Evolutionary conservation across 2,888 invertebrate species (phyloP).

Genomic region (Stratiomys singularior): DNA sequence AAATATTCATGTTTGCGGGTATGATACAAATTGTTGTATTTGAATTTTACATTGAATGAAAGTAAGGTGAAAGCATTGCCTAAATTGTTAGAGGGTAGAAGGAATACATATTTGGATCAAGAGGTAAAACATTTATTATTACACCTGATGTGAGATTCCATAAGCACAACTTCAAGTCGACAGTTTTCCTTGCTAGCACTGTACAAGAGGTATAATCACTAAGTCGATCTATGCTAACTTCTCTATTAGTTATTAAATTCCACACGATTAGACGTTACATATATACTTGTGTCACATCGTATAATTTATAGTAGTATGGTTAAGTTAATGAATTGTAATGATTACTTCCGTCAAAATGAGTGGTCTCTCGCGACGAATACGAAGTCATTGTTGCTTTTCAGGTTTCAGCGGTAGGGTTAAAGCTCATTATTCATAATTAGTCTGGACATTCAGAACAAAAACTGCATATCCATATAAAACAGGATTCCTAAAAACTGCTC

Average conservation of each 20-base stretch:
- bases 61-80: neutral
- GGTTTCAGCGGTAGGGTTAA: slow-evolving; percentile 13
- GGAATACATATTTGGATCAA: no score
- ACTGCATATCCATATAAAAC: no score
- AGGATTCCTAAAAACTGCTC: no score
- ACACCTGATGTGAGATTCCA: neutral
- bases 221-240: slow-evolving; percentile 31
- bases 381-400: slow-evolving; percentile 7
- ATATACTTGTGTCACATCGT: neutral
- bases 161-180: neutral
- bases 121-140: no score
- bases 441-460: neutral
- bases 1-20: neutral
- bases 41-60: neutral
- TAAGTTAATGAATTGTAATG: neutral
- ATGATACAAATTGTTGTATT: neutral
- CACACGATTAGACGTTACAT: slow-evolving; percentile 34
- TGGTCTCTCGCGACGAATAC: neutral
- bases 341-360: neutral
- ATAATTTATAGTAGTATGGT: slow-evolving; percentile 5
- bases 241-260: slow-evolving; percentile 26
- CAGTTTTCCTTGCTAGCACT: neutral
- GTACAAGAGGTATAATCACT: slow-evolving; percentile 14
- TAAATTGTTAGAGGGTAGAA: neutral
- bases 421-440: slow-evolving; percentile 24